phyloP scores from a whole-genome alignment of 2,888 invertebrate species.

The Leptopilina syphax region DNA sequence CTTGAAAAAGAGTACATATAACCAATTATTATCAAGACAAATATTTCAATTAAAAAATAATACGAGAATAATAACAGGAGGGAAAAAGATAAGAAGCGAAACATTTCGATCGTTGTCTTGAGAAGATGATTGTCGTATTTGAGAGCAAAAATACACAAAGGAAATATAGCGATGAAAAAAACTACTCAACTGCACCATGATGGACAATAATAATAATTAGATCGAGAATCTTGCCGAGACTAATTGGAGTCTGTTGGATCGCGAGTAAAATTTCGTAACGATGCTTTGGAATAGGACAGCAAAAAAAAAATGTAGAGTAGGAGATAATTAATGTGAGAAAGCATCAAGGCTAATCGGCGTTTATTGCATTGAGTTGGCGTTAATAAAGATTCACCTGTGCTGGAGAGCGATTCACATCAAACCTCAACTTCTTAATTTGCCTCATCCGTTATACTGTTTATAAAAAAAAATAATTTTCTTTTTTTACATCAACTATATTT shows the following conservation, averaged over 20 bases:
- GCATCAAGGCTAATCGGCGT: conserved; percentile 61
- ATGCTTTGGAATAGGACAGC: conserved; percentile 12
- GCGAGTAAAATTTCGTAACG: conserved; percentile 61
- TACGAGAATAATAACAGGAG: no score
- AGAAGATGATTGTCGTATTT: conserved; percentile 39
- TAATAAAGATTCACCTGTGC: conserved; percentile 27
- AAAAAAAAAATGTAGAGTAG: conserved; percentile 29
- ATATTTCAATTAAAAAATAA: no score
- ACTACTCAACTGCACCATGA: conserved; percentile 42
- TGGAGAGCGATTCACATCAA: not conserved
- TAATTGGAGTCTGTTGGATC: conserved; percentile 58
- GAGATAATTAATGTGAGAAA: conserved; percentile 66
- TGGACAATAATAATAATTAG: conserved; percentile 49
- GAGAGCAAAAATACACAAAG: conserved; percentile 42
- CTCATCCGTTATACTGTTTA: conserved; percentile 29
- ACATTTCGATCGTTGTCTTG: conserved; percentile 22
- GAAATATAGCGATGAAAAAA: conserved; percentile 42
- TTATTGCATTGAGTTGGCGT: conserved; percentile 43
- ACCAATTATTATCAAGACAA: no score
- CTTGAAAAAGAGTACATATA: not conserved
- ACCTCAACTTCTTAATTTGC: conserved; percentile 29
- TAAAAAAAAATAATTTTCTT: not conserved
- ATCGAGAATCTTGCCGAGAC: conserved; percentile 36
- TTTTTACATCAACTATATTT: not conserved
- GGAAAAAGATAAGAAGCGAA: conserved; percentile 9